Evolutionary conservation across 1,140 invertebrate species (phyloP).

Genomic region (Listronotus oregonensis): DNA sequence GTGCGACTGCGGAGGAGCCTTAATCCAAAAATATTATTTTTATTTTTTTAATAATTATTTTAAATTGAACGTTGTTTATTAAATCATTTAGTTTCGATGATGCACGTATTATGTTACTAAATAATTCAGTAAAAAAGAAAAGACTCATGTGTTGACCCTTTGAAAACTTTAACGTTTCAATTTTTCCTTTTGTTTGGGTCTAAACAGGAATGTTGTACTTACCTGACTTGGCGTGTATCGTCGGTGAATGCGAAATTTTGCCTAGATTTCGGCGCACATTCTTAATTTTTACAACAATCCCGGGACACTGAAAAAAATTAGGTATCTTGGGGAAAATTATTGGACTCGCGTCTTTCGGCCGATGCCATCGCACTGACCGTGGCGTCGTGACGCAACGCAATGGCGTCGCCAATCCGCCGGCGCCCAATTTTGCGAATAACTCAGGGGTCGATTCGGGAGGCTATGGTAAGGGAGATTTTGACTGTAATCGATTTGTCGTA

Average conservation of each 20-base stretch:
- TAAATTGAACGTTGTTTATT: too few species aligned
- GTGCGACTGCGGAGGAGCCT: too few species aligned
- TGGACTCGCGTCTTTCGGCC: constrained; percentile 11
- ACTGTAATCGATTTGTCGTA: too few species aligned
- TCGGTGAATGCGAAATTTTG: constrained; percentile 24
- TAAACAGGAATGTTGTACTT: neutral
- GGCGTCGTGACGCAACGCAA: constrained; percentile 38
- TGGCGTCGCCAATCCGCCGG: constrained; percentile 32
- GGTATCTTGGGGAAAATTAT: constrained; percentile 7
- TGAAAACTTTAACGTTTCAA: too few species aligned
- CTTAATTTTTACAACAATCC: neutral
- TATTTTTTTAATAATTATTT: too few species aligned
- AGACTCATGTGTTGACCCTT: too few species aligned
- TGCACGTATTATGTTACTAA: too few species aligned
- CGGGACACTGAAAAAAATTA: constrained; percentile 4
- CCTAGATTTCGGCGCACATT: constrained; percentile 4
- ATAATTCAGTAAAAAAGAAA: too few species aligned
- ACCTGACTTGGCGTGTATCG: constrained; percentile 31
- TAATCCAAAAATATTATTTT: too few species aligned
- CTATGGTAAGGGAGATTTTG: neutral
- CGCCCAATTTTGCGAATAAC: constrained; percentile 25
- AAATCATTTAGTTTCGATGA: too few species aligned
- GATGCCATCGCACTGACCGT: constrained; percentile 31
- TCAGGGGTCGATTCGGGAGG: constrained; percentile 15
- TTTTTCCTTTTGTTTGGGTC: too few species aligned